Evolutionary conservation across 2,797 vertebrate genomes (phyloP).

Genomic region (Tiaroga cobitis): DNA sequence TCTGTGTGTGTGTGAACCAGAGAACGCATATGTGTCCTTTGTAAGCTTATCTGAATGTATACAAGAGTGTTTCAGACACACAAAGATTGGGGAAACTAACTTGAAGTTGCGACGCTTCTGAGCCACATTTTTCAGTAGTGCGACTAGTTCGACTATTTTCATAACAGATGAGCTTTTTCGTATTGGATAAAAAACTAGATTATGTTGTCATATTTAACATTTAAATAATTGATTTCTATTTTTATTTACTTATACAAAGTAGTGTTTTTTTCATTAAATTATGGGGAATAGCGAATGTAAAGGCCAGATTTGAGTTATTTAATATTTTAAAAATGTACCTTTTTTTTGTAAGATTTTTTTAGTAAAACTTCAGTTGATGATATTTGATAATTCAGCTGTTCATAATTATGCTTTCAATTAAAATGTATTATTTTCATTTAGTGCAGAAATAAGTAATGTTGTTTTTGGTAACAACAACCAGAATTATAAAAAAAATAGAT

Average conservation of each 20-base stretch:
- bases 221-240: background rate
- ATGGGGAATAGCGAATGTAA: background rate
- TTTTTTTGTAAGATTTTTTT: background rate
- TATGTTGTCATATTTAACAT: background rate
- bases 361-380: background rate
- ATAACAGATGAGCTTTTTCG: background rate
- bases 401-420: background rate
- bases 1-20: slow-evolving; percentile 47
- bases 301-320: background rate
- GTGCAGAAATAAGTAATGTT: background rate
- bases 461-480: background rate
- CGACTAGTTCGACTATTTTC: background rate
- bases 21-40: slow-evolving; percentile 16
- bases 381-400: background rate
- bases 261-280: background rate
- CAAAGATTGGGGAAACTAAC: background rate
- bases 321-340: background rate
- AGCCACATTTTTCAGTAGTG: background rate
- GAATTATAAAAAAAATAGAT: too few species aligned
- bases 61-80: background rate
- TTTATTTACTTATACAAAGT: background rate
- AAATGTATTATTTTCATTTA: background rate
- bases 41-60: slow-evolving; percentile 21
- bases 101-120: background rate
- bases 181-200: background rate